phyloP scores from a whole-genome alignment of 2,113 vertebrate species.

The Montifringilla adamsi region DNA sequence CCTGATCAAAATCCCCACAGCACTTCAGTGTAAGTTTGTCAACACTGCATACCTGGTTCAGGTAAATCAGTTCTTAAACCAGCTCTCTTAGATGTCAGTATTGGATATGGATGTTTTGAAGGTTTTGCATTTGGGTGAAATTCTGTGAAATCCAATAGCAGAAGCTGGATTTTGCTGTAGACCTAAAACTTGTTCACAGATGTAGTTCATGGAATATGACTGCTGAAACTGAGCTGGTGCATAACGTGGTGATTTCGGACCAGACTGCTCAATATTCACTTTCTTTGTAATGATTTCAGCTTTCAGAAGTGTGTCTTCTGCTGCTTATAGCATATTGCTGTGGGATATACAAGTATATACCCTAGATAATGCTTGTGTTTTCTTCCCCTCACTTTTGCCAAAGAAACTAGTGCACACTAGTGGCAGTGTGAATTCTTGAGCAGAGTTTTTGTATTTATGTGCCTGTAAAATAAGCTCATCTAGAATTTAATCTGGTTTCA shows the following conservation, averaged over 20 bases:
- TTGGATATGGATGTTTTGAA: background rate
- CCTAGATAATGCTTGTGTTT: background rate
- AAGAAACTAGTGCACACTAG: background rate
- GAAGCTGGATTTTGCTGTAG: background rate
- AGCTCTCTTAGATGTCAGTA: background rate
- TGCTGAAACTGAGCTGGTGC: background rate
- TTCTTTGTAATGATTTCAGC: background rate
- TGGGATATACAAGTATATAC: background rate
- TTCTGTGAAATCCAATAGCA: background rate
- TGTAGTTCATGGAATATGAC: background rate
- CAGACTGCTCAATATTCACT: background rate
- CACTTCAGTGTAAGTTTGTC: background rate
- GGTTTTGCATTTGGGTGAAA: background rate
- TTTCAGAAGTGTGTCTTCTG: background rate
- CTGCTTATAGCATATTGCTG: background rate
- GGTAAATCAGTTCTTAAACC: background rate
- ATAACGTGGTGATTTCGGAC: background rate
- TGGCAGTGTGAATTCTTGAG: background rate
- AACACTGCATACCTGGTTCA: background rate
- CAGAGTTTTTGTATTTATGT: background rate
- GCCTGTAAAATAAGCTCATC: background rate
- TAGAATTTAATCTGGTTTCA: background rate
- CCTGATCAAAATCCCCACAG: background rate
- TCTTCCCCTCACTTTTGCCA: background rate
- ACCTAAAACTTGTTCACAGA: background rate